Evolutionary conservation across 2,888 invertebrate species (phyloP).

Genomic region (Ganaspis brasiliensis): DNA sequence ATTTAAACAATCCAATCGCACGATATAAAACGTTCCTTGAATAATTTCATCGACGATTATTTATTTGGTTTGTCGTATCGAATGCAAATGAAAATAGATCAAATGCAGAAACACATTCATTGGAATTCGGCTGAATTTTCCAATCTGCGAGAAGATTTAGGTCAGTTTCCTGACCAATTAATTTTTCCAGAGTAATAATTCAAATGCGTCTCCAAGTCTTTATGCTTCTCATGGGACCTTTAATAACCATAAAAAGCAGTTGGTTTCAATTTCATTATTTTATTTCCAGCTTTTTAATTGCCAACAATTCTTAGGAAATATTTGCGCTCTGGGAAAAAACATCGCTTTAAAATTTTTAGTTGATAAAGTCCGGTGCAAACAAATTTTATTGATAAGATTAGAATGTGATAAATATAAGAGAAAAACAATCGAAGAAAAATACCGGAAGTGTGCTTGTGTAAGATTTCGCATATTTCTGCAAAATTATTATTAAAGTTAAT

Average conservation of each 20-base stretch:
- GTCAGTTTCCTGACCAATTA: slow-evolving; percentile 15
- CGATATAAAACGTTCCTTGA: neutral
- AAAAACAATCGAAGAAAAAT: too few relatives aligned
- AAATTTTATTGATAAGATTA: too few relatives aligned
- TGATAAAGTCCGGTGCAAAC: too few relatives aligned
- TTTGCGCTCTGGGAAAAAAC: neutral
- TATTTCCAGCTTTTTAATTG: neutral
- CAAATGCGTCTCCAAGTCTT: neutral
- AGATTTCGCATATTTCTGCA: neutral
- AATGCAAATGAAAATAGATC: neutral
- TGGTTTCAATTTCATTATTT: slow-evolving; percentile 12
- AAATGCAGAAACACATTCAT: slow-evolving; percentile 13
- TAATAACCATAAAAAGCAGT: slow-evolving; percentile 17
- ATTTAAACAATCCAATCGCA: neutral
- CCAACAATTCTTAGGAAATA: neutral
- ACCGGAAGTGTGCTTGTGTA: neutral
- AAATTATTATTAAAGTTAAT: neutral
- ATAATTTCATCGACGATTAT: slow-evolving; percentile 31
- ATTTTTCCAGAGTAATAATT: slow-evolving; percentile 31
- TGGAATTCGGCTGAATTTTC: neutral
- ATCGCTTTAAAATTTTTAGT: too few relatives aligned
- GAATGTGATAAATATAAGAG: too few relatives aligned
- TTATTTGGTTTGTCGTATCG: slow-evolving; percentile 13
- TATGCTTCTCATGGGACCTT: slow-evolving; percentile 1
- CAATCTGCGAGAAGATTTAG: slow-evolving; percentile 28